phyloP scores from a whole-genome alignment of 2,113 vertebrate species.

The Anolis sagrei region DNA sequence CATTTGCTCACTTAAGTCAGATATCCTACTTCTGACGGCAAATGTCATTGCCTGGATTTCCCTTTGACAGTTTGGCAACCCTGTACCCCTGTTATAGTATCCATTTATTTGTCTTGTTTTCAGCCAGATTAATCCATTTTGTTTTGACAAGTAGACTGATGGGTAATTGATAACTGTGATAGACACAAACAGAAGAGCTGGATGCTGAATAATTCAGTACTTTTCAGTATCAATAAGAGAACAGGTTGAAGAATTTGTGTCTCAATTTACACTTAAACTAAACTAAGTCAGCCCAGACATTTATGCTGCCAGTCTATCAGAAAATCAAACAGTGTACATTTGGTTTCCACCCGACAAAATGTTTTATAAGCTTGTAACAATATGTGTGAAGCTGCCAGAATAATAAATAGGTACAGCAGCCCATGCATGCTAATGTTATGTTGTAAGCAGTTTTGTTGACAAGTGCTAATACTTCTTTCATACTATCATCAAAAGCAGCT shows the following conservation, averaged over 20 bases:
- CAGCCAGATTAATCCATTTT: constrained; percentile 87
- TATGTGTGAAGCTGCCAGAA: constrained; percentile 99
- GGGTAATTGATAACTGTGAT: constrained; percentile 92
- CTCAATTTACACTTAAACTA: constrained; percentile 89
- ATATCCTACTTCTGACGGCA: constrained; percentile 92
- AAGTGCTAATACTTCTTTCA: constrained; percentile 99
- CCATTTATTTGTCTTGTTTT: constrained; percentile 87
- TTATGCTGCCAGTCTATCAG: constrained; percentile 94
- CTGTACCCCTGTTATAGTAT: constrained; percentile 83
- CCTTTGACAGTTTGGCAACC: constrained; percentile 86
- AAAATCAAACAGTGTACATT: constrained; percentile 95
- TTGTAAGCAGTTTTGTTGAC: constrained; percentile 99
- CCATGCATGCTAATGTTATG: constrained; percentile 99
- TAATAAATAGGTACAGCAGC: constrained; percentile 99
- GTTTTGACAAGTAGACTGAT: constrained; percentile 89
- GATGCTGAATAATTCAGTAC: constrained; percentile 88
- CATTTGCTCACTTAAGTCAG: constrained; percentile 87
- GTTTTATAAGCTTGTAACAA: constrained; percentile 97
- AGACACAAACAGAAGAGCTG: constrained; percentile 88
- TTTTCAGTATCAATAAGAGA: constrained; percentile 88
- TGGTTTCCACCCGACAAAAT: constrained; percentile 91
- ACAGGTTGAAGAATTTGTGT: constrained; percentile 85
- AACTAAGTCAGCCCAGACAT: constrained; percentile 85
- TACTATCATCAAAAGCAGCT: constrained; percentile 99
- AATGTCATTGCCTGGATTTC: constrained; percentile 87